phyloP scores from a whole-genome alignment of 2,113 vertebrate genomes.

The Entelurus aequoreus region DNA sequence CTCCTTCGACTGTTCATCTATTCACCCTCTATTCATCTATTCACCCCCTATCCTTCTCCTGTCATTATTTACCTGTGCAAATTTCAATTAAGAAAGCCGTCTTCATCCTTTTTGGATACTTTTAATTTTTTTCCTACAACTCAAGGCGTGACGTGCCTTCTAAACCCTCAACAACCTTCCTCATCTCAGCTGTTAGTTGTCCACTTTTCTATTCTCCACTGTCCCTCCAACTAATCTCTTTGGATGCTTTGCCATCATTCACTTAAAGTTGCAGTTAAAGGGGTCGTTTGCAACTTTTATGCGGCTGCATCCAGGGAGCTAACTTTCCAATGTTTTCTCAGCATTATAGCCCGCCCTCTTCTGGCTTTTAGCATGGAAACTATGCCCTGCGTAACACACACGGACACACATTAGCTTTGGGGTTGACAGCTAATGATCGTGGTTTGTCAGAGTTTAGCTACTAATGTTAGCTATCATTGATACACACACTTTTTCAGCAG shows the following conservation, averaged over 20 bases:
- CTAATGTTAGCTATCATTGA: too few relatives aligned
- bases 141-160: slow-evolving; percentile 29
- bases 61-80: too few relatives aligned
- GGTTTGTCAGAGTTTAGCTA: too few relatives aligned
- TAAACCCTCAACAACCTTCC: slow-evolving; percentile 36
- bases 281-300: too few relatives aligned
- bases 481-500: too few relatives aligned
- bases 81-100: slow-evolving; percentile 18
- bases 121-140: slow-evolving; percentile 5
- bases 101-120: slow-evolving; percentile 2
- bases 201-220: slow-evolving; percentile 18
- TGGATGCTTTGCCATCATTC: slow-evolving; percentile 32
- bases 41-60: not conserved
- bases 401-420: too few relatives aligned
- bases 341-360: too few relatives aligned
- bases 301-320: too few relatives aligned
- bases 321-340: too few relatives aligned
- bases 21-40: not conserved
- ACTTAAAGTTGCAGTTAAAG: slow-evolving; percentile 50
- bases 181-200: slow-evolving; percentile 29
- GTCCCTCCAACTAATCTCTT: slow-evolving; percentile 18
- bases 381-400: too few relatives aligned
- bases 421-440: too few relatives aligned
- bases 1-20: not conserved
- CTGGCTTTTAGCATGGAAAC: too few relatives aligned